These are phyloP conservation scores for Coenonympha arcania DNA, from an alignment of 2,888 invertebrate species.

Conservation along the genomic window DNA sequence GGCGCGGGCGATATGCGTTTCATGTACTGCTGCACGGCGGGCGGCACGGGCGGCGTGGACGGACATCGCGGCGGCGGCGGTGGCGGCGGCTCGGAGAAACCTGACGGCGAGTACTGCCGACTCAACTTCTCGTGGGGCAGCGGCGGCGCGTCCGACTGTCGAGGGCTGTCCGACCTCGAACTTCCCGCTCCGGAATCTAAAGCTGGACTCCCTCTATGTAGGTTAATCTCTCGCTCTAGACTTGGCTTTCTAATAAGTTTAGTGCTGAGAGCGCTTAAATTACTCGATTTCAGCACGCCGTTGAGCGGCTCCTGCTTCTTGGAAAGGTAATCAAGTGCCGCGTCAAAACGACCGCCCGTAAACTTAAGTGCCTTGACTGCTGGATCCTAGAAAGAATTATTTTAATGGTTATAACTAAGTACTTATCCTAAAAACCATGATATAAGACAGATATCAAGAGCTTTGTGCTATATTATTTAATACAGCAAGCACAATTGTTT, in stretches of 20 bases:
- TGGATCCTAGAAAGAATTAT: slow-evolving; percentile 74
- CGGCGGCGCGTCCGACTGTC: slow-evolving; percentile 75
- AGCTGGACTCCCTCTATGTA: slow-evolving; percentile 88
- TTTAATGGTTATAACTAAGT: not conserved
- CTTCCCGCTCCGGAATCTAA: slow-evolving; percentile 91
- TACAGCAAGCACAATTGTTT: too few relatives aligned
- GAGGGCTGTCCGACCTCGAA: slow-evolving; percentile 91
- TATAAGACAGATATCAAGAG: too few relatives aligned
- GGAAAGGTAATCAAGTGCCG: slow-evolving; percentile 79
- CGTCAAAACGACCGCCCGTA: slow-evolving; percentile 80
- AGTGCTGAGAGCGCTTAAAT: slow-evolving; percentile 75
- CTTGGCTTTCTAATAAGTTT: slow-evolving; percentile 91
- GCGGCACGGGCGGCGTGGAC: slow-evolving; percentile 79
- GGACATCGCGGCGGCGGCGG: slow-evolving; percentile 84
- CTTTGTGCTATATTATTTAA: too few relatives aligned
- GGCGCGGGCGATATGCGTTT: slow-evolving; percentile 79
- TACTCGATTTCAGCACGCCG: slow-evolving; percentile 69
- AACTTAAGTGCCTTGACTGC: slow-evolving; percentile 80
- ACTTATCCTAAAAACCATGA: too few relatives aligned
- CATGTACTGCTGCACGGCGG: slow-evolving; percentile 73
- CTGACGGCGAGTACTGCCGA: slow-evolving; percentile 82
- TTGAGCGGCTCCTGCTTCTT: slow-evolving; percentile 76
- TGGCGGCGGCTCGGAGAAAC: slow-evolving; percentile 78
- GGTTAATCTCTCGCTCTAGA: slow-evolving; percentile 85
- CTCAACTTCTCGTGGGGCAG: slow-evolving; percentile 78